Percentiles rank a stretch among this genome's conserved stretches.
phyloP scores from a whole-genome alignment of 2,888 invertebrate species.

The Eutolmus rufibarbis region DNA sequence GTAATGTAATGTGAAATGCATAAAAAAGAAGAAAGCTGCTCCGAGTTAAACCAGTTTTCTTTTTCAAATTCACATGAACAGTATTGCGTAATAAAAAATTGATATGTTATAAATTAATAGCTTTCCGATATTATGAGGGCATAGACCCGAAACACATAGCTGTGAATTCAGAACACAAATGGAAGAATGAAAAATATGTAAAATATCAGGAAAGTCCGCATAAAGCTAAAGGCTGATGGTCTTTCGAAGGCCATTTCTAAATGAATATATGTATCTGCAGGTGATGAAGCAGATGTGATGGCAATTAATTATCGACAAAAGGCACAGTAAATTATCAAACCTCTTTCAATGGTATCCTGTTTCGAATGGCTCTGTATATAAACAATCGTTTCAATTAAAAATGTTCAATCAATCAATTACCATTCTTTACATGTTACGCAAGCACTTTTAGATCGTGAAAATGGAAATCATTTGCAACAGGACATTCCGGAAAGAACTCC shows the following conservation, averaged over 20 bases:
- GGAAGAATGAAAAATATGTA: background rate
- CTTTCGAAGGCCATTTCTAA: background rate
- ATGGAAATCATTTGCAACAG: background rate
- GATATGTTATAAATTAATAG: background rate
- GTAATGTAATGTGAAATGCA: too few species aligned
- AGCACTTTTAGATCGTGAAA: background rate
- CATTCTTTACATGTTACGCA: background rate
- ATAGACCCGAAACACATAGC: background rate
- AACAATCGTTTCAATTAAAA: background rate
- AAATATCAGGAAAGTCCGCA: background rate
- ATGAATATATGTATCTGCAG: background rate
- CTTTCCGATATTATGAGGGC: background rate
- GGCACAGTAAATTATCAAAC: background rate
- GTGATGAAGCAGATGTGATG: background rate
- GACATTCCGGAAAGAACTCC: background rate
- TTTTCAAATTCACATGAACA: background rate
- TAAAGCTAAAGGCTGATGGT: background rate
- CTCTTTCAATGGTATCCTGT: background rate
- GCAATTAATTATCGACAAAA: background rate
- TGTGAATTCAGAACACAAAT: background rate
- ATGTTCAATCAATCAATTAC: background rate
- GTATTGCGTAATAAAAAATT: background rate
- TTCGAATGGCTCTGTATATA: background rate
- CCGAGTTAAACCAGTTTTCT: background rate
- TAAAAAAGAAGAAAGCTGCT: background rate